phyloP scores from a whole-genome alignment of 1,140 invertebrate species.

The Acromyrmex charruanus region DNA sequence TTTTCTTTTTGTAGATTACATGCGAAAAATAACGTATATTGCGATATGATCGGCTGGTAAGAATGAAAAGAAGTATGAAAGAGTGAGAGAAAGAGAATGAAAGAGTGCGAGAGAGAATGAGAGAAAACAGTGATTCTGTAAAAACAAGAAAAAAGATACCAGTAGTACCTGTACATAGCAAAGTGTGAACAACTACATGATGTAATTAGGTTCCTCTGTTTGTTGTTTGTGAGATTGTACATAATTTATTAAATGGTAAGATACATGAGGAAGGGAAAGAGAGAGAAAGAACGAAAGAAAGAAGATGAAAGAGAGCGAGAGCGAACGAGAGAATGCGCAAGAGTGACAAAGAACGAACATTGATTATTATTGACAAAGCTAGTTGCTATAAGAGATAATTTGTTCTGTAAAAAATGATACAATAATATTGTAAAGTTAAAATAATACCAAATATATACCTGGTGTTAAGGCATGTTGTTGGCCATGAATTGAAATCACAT shows the following conservation, averaged over 20 bases:
- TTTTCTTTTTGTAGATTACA: conserved; percentile 68
- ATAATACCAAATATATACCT: conserved; percentile 85
- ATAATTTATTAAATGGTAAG: conserved; percentile 86
- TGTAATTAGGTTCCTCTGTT: conserved; percentile 87
- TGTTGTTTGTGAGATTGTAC: conserved; percentile 87
- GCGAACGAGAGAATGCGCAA: conserved; percentile 18
- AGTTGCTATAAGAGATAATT: conserved; percentile 80
- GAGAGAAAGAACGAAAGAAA: conserved; percentile 8
- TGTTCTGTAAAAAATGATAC: conserved; percentile 84
- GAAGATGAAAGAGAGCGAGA: conserved; percentile 42
- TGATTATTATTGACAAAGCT: conserved; percentile 84
- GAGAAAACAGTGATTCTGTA: conserved; percentile 71
- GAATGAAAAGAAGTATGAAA: conserved; percentile 64
- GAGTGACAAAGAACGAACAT: conserved; percentile 77
- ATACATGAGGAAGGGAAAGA: conserved; percentile 73
- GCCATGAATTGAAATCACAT: conserved; percentile 11
- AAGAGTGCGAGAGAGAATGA: conserved; percentile 46
- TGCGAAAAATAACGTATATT: conserved; percentile 67
- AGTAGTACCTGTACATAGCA: conserved; percentile 87
- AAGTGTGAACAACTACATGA: conserved; percentile 85
- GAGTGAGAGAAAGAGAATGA: conserved; percentile 55
- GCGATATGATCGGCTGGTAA: conserved; percentile 63
- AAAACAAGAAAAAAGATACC: conserved; percentile 73
- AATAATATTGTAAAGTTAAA: conserved; percentile 85
- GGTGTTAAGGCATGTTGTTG: conserved; percentile 80